Base-by-base conservation (phyloP, 2,888 invertebrate species). In the Salpingus planirostris region DNA sequence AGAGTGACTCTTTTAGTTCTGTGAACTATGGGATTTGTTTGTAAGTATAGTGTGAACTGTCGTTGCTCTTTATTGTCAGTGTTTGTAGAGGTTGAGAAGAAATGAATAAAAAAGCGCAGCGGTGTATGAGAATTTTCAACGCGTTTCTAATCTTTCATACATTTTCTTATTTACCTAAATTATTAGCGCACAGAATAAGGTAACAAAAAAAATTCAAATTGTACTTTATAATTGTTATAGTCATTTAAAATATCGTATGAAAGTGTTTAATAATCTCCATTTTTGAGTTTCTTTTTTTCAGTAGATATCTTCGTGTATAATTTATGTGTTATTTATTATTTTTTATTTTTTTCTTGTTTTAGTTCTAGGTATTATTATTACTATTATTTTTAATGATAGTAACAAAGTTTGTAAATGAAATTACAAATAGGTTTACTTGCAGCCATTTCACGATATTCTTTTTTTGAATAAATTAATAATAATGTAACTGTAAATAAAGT, bases 91-190 rank as follows among this genome's bases (percentile, higher is more conserved):
- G n/a, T n/a, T n/a, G n/a, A n/a, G n/a, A n/a, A n/a, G n/a, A n/a
- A n/a, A n/a, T n/a, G n/a, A n/a, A n/a, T n/a, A n/a, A n/a, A n/a
- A n/a, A n/a, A n/a, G n/a, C n/a, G n/a, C n/a, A n/a, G n/a, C n/a
- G n/a, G n/a, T n/a, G n/a, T n/a, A n/a, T n/a, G n/a, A n/a, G n/a
- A n/a, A n/a, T n/a, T n/a, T n/a, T n/a, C n/a, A n/a, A n/a, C n/a
- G n/a, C n/a, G n/a, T 62, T 60, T 60, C 57, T 59, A 60, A 60
- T 57, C 47, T 59, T 57, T 57, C 55, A 57, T 57, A 56, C 53
- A 48, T 55, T n/a, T 49, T 50, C 47, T 52, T 52, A 47, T 53
- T 50, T n/a, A n/a, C n/a, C n/a, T n/a, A n/a, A n/a, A n/a, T n/a
- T n/a, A n/a, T n/a, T 54, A 51, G 57, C 57, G 56, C 58, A 59